A percentile compares a stretch with the other conserved stretches of the same genome.
Conservation (phyloP, 2,888 invertebrate species). For the Pollenia labialis region DNA sequence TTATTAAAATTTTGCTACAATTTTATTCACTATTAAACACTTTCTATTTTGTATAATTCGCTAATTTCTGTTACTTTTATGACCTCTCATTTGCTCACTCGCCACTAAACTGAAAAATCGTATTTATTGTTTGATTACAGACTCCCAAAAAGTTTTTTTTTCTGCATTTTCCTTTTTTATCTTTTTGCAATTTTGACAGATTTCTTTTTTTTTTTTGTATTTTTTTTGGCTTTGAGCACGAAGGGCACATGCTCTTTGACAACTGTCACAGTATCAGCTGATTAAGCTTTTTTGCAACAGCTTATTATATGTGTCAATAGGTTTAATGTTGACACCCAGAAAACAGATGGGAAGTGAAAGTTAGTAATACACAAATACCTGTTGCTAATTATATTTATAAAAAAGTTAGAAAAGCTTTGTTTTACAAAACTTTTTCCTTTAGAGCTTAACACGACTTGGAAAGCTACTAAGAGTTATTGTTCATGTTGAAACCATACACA, state of each 20-base stretch:
- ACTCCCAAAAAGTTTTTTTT: conserved; percentile 34
- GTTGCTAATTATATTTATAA: conserved; percentile 41
- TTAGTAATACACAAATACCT: conserved; percentile 30
- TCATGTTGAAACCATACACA: background rate
- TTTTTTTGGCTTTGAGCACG: conserved; percentile 10
- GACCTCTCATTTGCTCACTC: conserved; percentile 71
- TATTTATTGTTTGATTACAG: conserved; percentile 35
- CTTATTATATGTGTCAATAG: conserved; percentile 51
- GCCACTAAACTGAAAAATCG: conserved; percentile 68
- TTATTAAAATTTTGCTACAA: background rate
- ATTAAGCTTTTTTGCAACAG: conserved; percentile 47
- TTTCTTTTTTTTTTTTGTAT: conserved; percentile 1
- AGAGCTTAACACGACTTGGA: background rate
- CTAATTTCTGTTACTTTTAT: conserved; percentile 26
- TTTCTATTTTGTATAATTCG: background rate
- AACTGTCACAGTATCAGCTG: conserved; percentile 67
- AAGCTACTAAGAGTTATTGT: background rate
- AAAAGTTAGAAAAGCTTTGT: background rate
- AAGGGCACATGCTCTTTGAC: conserved; percentile 68
- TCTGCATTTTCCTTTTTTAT: conserved; percentile 9
- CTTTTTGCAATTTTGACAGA: conserved; percentile 11
- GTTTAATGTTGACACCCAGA: background rate
- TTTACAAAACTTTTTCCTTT: background rate
- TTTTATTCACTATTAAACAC: background rate
- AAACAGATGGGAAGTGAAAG: conserved; percentile 50